These are phyloP conservation scores for Eurystomus gularis DNA, from an alignment of 2,113 vertebrate species.

Conservation along the genomic window DNA sequence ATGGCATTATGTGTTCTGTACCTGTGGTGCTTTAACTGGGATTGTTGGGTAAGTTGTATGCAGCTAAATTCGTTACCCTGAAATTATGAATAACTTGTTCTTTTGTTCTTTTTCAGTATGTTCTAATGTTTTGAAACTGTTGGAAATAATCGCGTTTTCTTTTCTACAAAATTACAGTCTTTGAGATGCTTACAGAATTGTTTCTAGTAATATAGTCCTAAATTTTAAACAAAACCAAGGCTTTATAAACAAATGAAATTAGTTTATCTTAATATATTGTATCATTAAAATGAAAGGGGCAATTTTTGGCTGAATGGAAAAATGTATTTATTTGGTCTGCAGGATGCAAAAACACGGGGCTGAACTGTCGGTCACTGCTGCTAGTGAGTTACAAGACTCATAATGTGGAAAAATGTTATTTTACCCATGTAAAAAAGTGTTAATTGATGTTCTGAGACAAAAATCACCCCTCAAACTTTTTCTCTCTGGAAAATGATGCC, in stretches of 20 bases:
- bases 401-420: background rate
- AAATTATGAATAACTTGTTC: background rate
- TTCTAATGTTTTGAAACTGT: background rate
- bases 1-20: background rate
- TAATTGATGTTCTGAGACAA: background rate
- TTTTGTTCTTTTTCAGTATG: background rate
- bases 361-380: background rate
- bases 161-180: background rate
- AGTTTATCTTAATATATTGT: background rate
- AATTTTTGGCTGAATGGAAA: background rate
- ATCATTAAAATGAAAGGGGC: background rate
- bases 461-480: background rate
- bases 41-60: background rate
- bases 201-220: background rate
- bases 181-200: background rate
- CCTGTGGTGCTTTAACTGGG: background rate
- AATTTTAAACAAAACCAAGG: background rate
- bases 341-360: background rate
- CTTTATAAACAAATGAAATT: background rate
- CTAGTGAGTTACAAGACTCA: background rate
- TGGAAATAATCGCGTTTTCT: background rate
- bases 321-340: background rate
- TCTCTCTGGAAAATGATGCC: background rate
- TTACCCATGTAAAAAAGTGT: background rate
- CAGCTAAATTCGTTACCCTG: background rate